Evolutionary conservation across 2,113 vertebrate genomes (phyloP), one percentile per base, ranked within the genome.

Genomic region (Oreochromis spilurus): DNA sequence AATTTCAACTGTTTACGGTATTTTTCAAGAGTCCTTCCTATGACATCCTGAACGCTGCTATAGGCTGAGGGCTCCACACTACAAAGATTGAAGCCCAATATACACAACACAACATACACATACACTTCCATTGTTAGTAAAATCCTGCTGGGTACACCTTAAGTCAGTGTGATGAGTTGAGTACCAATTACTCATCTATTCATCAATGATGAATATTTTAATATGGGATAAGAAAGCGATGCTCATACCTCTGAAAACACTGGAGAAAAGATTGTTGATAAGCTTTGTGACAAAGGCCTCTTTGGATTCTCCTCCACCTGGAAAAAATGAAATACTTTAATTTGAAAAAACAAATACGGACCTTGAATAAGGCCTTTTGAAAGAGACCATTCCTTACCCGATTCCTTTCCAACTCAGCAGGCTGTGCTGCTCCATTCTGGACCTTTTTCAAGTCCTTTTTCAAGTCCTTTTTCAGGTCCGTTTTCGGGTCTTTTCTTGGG

Each of bases 261-360:
- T 45, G 98, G 98, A 29, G 97, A 97, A 91, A 99, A 98, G 94
- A 99, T 97, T 50, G 98, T 97, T 31, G 98, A 96, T 92, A 99
- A 96, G 91, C 98, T 98, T 88, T 98, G 97, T 67, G 98, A 99
- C 65, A 97, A 96, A 94, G 97, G 97, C 93, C 96, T 97, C 95
- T 97, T 97, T 89, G 97, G 95, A 94, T 96, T 95, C 89, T 97
- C 97, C 91, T 97, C 96, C 91, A 96, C 93, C 97, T 97, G 87
- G 10, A 90, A 75, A 84, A 87, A 91, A 9, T 36, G 1, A 9
- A 11, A 67, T 29, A 48, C 80, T 77, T 72, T 17, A 29, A 60
- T 6, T 5, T 72, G 17, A 48, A 34, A 45, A 34, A n/a, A 2
- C 2, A 53, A 40, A 54, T 40, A 5, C 19, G 34, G 1, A 45